Conservation (phyloP, 2,113 vertebrate species). For the Pseudorasbora parva region DNA sequence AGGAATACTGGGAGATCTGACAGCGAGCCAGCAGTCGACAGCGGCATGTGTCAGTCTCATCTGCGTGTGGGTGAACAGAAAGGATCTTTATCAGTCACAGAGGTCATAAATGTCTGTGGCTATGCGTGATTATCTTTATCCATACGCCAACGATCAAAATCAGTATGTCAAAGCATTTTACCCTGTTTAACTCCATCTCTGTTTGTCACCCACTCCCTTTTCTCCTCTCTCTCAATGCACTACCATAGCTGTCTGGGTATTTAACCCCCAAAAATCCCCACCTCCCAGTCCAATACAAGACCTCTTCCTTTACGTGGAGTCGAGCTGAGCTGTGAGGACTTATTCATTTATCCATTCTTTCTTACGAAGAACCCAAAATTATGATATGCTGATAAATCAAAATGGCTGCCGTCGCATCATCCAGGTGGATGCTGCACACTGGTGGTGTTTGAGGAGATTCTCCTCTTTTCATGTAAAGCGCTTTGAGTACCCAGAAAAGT, state of each 20-base stretch:
- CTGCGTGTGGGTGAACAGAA: constrained; percentile 21
- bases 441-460: no score
- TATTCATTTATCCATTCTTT: no score
- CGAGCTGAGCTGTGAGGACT: background rate
- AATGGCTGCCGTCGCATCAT: no score
- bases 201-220: constrained; percentile 51
- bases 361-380: background rate
- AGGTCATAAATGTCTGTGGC: background rate
- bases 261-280: constrained; percentile 61
- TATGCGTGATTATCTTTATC: constrained; percentile 9
- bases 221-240: constrained; percentile 54
- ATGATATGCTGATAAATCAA: background rate
- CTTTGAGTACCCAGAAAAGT: no score
- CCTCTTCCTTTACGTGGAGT: constrained; percentile 49
- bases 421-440: no score
- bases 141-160: constrained; percentile 20
- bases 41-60: constrained; percentile 12
- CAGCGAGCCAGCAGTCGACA: background rate
- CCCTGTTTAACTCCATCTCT: constrained; percentile 6
- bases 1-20: background rate
- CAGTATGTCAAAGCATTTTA: constrained; percentile 4
- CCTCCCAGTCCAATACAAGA: constrained; percentile 54
- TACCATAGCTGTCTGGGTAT: constrained; percentile 45
- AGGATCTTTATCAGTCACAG: constrained; percentile 18
- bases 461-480: no score